phyloP scores from a whole-genome alignment of 2,797 vertebrate genomes.

The Rallus crepitans region DNA sequence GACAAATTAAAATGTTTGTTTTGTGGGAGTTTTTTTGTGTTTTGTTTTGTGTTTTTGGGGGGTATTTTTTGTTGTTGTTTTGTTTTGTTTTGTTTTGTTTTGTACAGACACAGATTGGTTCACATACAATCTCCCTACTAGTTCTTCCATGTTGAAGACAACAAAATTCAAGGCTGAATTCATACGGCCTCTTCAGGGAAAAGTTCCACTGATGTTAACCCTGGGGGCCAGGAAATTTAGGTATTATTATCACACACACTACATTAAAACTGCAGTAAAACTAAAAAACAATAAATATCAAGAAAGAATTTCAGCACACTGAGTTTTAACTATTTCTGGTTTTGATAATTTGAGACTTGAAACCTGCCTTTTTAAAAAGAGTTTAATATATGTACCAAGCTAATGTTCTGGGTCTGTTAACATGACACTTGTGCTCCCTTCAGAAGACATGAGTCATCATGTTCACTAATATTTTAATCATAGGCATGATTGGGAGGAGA shows the following conservation, averaged over 20 bases:
- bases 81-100: neutral
- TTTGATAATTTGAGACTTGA: neutral
- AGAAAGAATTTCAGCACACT: neutral
- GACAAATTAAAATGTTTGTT: neutral
- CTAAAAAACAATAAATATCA: neutral
- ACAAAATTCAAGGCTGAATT: neutral
- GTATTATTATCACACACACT: neutral
- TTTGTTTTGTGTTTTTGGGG: no score
- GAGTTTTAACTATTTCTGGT: neutral
- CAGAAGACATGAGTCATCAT: neutral
- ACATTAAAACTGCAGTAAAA: neutral
- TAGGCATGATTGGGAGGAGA: neutral
- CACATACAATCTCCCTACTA: neutral
- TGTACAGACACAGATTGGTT: neutral
- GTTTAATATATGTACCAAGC: neutral
- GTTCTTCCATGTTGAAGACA: neutral
- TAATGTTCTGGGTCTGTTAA: neutral
- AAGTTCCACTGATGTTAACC: neutral
- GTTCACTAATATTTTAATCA: neutral
- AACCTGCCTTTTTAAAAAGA: neutral
- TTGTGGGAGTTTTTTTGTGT: neutral
- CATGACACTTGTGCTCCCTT: neutral
- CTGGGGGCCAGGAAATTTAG: neutral
- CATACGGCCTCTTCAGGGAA: neutral
- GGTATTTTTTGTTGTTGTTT: no score